Conservation (phyloP, 2,113 vertebrate species). For the Grallaria varia region DNA sequence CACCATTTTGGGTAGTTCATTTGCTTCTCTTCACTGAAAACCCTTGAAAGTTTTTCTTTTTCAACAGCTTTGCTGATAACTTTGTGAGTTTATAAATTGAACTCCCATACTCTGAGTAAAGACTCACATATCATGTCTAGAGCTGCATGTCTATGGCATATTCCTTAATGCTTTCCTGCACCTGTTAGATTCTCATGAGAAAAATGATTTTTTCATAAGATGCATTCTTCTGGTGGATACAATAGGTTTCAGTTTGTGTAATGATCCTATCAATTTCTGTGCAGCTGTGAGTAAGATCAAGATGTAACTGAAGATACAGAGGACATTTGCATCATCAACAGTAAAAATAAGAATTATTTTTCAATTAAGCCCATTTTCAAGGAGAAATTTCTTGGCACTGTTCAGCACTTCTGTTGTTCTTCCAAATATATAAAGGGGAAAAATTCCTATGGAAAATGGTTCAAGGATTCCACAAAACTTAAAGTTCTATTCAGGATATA, state of each 20-base stretch:
- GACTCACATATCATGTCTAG: conserved; percentile 18
- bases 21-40: background rate
- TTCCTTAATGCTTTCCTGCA: conserved; percentile 41
- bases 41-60: background rate
- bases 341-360: conserved; percentile 20
- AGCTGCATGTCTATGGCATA: background rate
- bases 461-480: background rate
- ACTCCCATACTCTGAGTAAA: background rate
- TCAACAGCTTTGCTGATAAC: background rate
- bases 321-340: background rate
- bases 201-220: conserved; percentile 53
- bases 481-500: background rate
- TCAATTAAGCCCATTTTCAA: conserved; percentile 8
- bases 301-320: conserved; percentile 18
- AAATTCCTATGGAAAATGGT: background rate
- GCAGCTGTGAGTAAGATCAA: conserved; percentile 39
- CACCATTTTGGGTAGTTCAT: background rate
- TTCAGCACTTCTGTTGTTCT: background rate
- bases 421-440: background rate
- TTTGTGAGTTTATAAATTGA: background rate
- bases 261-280: conserved; percentile 41
- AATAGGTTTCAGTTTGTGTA: conserved; percentile 51
- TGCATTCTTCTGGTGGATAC: conserved; percentile 48
- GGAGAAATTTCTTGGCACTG: background rate
- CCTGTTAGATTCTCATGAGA: conserved; percentile 52